Base-by-base conservation (phyloP, 2,797 vertebrate species). In the Rhinogobio ventralis region DNA sequence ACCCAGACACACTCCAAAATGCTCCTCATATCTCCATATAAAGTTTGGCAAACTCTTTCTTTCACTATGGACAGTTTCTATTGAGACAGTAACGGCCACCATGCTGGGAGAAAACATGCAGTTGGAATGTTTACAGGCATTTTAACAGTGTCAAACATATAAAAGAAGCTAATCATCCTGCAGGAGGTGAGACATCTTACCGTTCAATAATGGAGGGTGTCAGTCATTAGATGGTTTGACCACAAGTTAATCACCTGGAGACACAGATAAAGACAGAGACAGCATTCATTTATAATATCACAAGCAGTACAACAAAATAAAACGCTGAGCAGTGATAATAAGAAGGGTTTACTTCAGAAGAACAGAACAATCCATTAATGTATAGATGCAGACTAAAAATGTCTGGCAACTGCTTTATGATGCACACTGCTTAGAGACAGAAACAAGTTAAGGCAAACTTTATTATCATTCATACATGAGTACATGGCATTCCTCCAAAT, bases 211-310 rank as follows among this genome's bases (percentile, higher is more conserved):
- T 64, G 13, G 2, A 42, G 19, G 68, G 79, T 57, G 69, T 88
- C 51, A 82, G 87, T 49, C 46, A 86, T 62, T 79, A 11, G 0
- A 79, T 72, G 64, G 62, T 49, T 84, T 87, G 89, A 91, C 90
- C 90, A 83, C 72, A 2, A 75, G 88, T 87, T 92, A 88, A 92
- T 90, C 89, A 85, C 82, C 90, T 88, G 66, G 51, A 82, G 76
- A 85, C 42, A 77, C 17, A 55, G 79, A 81, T 33, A 42, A 11
- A 36, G 62, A 55, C 1, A 53, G 66, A 69, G n/a, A 62, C 3
- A 62, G 33, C 7, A 6, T 25, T 75, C 28, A 66, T 53, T 55
- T 20, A 74, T 51, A 51, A n/a, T 39, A 57, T 75, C 14, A 25
- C 2, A 55, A 64, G 10, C 8, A 62, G 36, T 25, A 46, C 4